Evolutionary conservation across 2,888 invertebrate species (phyloP), one percentile per base, ranked within the genome.

Genomic region (Aphodius granarius): DNA sequence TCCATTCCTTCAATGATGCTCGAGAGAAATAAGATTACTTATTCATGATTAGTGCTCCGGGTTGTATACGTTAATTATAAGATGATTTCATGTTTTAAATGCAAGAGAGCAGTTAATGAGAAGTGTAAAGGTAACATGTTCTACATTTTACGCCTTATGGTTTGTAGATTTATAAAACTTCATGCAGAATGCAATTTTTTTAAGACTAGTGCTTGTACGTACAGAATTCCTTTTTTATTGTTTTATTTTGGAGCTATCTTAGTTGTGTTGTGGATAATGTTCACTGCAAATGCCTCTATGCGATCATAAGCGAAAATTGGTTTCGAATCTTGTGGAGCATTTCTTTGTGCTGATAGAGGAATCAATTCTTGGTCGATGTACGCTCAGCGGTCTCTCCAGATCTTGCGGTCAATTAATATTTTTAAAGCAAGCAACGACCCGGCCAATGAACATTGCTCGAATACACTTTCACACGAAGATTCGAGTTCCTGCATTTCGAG

Each of bases 401-500:
- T 43, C 43, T 13, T 43, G 43, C 43, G 43, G 43, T 43, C 43
- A 43, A 43, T 43, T 43, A 43, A 43, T 6, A 43, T 43, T 43
- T 43, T 43, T 43, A 43, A 43, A 6, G 13, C n/a, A 43, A 43
- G 9, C 43, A 13, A 9, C 43, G 43, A 43, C 43, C 43, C 43
- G 43, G 43, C 43, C 43, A 3, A 43, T 43, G 43, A 43, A 43
- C 43, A 43, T 43, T 43, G 43, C 43, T 43, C 43, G 77, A 77
- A 71, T 77, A 63, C 65, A 71, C 64, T 19, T 19, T 72, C 21
- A 63, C 73, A 68, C 71, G 62, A 73, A 22, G 73, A 76, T 63
- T 73, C 63, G 70, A 78, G 77, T 76, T 76, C 73, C 77, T 75
- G 78, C 72, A 77, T 78, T 77, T 76, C 78, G 72, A 75, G 76